A percentile compares a stretch with the other conserved stretches of the same genome.
These are phyloP conservation scores for Rhinogobius similis DNA, from an alignment of 2,113 vertebrate species.

Conservation along the genomic window DNA sequence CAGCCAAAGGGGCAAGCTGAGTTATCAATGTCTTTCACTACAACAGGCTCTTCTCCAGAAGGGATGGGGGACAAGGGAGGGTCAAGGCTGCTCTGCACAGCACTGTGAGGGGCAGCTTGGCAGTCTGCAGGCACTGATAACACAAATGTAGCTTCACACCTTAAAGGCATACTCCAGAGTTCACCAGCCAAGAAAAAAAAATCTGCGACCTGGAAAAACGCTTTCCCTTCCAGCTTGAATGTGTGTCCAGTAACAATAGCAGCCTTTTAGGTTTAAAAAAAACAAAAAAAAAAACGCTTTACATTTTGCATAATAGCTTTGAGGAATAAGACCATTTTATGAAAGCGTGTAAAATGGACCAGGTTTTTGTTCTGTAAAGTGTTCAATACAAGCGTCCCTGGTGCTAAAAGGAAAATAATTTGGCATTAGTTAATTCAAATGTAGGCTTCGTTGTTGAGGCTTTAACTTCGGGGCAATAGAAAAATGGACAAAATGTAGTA, in stretches of 20 bases:
- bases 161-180: not conserved
- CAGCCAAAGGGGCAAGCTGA: not conserved
- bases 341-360: conserved; percentile 3
- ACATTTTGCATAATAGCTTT: conserved; percentile 29
- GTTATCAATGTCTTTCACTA: conserved; percentile 10
- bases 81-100: conserved; percentile 22
- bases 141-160: conserved; percentile 27
- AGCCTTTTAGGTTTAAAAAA: conserved; percentile 4
- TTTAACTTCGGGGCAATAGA: conserved; percentile 5
- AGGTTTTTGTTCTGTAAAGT: conserved; percentile 1
- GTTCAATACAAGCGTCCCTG: not conserved
- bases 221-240: conserved; percentile 1
- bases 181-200: conserved; percentile 24
- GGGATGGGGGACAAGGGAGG: conserved; percentile 15
- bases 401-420: not conserved
- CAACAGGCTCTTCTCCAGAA: conserved; percentile 12
- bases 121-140: conserved; percentile 44
- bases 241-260: conserved; percentile 8
- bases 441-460: conserved; percentile 11
- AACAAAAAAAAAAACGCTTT: no score
- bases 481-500: conserved; percentile 22
- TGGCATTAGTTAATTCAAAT: not conserved
- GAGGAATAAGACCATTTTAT: conserved; percentile 28
- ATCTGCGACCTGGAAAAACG: conserved; percentile 1
- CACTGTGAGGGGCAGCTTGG: conserved; percentile 19